phyloP scores from a whole-genome alignment of 2,113 vertebrate genomes.

The Phainopepla nitens region DNA sequence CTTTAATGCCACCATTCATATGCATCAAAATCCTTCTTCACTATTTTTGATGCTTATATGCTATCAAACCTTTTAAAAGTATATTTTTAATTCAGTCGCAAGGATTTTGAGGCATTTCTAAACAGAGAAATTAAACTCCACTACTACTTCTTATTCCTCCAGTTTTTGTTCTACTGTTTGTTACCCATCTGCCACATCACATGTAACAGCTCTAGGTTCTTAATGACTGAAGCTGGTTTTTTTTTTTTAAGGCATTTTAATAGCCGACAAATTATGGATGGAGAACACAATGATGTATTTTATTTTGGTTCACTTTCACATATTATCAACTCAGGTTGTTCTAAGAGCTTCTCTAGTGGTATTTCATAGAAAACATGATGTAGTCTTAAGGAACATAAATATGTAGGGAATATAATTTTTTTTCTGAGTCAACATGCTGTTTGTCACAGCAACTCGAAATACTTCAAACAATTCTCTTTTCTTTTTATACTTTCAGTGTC shows the following conservation, averaged over 20 bases:
- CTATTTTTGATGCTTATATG: background rate
- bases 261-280: background rate
- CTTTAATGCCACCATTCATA: background rate
- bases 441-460: background rate
- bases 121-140: background rate
- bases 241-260: background rate
- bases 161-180: rapidly evolving
- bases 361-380: background rate
- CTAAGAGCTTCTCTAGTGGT: background rate
- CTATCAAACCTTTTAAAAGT: background rate
- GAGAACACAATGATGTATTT: background rate
- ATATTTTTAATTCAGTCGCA: background rate
- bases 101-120: background rate
- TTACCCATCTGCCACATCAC: background rate
- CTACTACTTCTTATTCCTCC: background rate
- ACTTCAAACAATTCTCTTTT: background rate
- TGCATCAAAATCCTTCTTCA: background rate
- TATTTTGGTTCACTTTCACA: background rate
- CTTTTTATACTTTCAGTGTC: background rate
- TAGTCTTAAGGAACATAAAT: background rate
- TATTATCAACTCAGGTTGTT: background rate
- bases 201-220: background rate
- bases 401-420: background rate
- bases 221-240: background rate
- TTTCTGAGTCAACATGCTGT: background rate